Conservation (phyloP, 2,888 invertebrate genomes). For the Coenonympha glycerion region DNA sequence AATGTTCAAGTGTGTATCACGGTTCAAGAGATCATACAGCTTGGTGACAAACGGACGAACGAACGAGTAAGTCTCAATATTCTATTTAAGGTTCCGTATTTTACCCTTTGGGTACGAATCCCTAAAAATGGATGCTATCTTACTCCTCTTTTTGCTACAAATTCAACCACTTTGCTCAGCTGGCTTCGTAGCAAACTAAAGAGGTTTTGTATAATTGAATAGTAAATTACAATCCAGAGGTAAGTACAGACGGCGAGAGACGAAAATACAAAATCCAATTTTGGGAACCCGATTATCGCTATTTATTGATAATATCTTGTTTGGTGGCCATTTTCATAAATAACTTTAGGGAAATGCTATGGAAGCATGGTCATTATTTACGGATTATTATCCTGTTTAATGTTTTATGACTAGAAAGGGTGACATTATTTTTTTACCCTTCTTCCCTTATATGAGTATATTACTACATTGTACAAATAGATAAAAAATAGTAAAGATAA, state of each 20-base stretch:
- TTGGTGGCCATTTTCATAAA: slow-evolving; percentile 2
- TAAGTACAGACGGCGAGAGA: background rate
- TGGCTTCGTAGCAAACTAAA: background rate
- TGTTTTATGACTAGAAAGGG: too few species aligned
- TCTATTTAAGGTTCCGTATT: too few species aligned
- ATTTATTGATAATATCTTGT: slow-evolving; percentile 2
- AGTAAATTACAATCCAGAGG: slow-evolving; percentile 10
- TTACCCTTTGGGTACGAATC: too few species aligned
- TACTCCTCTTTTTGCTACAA: slow-evolving; percentile 8
- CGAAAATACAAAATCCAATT: slow-evolving; percentile 9
- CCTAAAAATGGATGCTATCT: background rate
- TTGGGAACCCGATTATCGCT: slow-evolving; percentile 8
- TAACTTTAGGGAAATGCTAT: slow-evolving; percentile 1
- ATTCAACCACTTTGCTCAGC: slow-evolving; percentile 1
- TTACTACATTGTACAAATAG: too few species aligned
- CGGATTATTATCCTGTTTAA: background rate
- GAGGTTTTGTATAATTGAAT: slow-evolving; percentile 8
- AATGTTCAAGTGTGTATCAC: too few species aligned
- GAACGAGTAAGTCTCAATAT: too few species aligned
- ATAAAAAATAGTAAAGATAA: too few species aligned
- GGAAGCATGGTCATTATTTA: background rate
- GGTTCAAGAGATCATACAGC: too few species aligned
- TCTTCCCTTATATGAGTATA: too few species aligned
- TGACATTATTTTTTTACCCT: too few species aligned
- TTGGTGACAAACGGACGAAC: too few species aligned